Evolutionary conservation across 2,888 invertebrate species (phyloP).

Genomic region (Mythimna impura): DNA sequence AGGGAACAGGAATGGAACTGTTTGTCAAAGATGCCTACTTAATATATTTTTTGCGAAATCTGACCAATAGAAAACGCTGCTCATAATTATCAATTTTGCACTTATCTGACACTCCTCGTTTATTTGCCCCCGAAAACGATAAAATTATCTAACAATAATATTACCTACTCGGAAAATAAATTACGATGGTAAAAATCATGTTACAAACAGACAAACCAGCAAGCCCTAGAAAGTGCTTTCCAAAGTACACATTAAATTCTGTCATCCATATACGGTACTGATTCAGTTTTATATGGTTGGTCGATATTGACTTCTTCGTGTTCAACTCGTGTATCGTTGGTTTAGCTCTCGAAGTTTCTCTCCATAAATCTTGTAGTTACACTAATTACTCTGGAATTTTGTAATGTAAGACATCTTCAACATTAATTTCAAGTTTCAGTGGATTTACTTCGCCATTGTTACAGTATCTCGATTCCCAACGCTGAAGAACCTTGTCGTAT

Average conservation of each 20-base stretch:
- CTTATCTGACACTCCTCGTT: conserved; percentile 29
- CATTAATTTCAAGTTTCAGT: conserved; percentile 25
- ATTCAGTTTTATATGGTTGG: background rate
- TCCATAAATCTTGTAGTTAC: conserved; percentile 3
- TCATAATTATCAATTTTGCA: conserved; percentile 16
- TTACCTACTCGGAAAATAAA: background rate
- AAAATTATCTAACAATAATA: conserved; percentile 16
- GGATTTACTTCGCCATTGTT: conserved; percentile 21
- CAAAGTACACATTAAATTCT: background rate
- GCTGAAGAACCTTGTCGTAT: background rate
- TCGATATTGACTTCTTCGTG: conserved; percentile 29
- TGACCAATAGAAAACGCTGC: background rate
- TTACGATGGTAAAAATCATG: background rate
- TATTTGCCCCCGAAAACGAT: conserved; percentile 23
- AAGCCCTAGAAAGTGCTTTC: background rate
- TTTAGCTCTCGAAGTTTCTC: conserved; percentile 36
- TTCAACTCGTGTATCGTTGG: conserved; percentile 13
- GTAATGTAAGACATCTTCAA: conserved; percentile 33
- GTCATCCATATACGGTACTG: background rate
- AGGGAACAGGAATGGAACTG: background rate
- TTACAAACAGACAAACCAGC: background rate
- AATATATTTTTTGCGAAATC: background rate
- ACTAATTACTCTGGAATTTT: conserved; percentile 14
- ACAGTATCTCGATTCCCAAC: conserved; percentile 9
- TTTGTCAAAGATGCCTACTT: background rate